Conservation (phyloP, 2,797 vertebrate genomes). For the Squalus acanthias region DNA sequence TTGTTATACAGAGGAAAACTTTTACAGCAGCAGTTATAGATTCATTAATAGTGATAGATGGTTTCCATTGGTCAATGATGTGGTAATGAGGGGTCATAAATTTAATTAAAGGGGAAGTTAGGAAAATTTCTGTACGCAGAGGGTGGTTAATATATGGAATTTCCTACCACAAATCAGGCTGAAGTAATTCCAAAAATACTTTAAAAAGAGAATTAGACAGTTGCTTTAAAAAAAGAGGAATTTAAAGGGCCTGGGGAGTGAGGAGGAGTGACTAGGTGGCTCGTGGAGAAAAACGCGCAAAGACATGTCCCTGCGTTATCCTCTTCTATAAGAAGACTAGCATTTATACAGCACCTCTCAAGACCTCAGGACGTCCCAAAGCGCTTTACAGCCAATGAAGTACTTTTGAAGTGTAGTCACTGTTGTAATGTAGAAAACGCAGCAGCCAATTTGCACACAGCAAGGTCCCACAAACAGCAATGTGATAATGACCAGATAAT, state of each 20-base stretch:
- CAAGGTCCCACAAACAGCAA: neutral
- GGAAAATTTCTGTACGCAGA: neutral
- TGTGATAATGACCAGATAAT: neutral
- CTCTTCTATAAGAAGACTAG: neutral
- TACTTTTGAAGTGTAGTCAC: neutral
- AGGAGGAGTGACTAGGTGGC: neutral
- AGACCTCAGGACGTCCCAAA: neutral
- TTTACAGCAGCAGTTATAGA: neutral
- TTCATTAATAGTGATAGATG: neutral
- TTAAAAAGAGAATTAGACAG: neutral
- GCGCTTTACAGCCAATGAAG: neutral
- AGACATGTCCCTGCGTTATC: neutral
- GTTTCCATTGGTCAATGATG: neutral
- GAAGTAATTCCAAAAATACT: neutral
- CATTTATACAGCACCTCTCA: neutral
- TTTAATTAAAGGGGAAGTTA: neutral
- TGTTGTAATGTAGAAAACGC: neutral
- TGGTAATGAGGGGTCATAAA: neutral
- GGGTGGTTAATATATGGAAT: neutral
- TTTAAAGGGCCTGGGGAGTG: neutral
- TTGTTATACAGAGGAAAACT: neutral
- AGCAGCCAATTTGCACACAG: neutral
- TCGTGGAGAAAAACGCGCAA: neutral
- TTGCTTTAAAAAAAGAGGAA: neutral
- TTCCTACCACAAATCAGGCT: neutral